phyloP scores from a whole-genome alignment of 2,888 invertebrate species.

The Monopis laevigella region DNA sequence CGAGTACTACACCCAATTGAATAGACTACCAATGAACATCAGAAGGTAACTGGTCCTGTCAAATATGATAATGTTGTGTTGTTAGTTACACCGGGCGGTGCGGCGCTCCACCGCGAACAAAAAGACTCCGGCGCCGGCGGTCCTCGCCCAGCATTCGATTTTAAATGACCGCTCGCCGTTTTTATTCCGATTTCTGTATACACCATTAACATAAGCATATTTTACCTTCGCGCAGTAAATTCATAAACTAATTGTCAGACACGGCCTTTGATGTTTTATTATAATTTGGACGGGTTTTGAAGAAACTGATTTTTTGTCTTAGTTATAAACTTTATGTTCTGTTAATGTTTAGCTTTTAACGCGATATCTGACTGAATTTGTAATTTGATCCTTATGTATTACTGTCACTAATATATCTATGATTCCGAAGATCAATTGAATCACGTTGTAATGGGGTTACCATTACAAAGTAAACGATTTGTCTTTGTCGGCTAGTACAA shows the following conservation, averaged over 20 bases:
- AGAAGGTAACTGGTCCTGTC: slow-evolving; percentile 40
- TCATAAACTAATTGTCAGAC: slow-evolving; percentile 1
- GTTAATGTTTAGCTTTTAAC: no score
- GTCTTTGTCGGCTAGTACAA: no score
- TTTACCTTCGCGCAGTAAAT: slow-evolving; percentile 20
- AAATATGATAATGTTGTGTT: slow-evolving; percentile 48
- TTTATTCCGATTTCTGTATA: slow-evolving; percentile 46
- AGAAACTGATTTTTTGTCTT: no score
- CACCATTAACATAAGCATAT: slow-evolving; percentile 43
- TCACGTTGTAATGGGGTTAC: no score
- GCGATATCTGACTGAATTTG: no score
- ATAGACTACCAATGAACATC: slow-evolving; percentile 32
- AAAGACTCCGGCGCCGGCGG: slow-evolving; percentile 44
- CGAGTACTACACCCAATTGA: neutral
- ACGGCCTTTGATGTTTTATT: no score
- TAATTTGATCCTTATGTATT: no score
- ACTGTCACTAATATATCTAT: no score
- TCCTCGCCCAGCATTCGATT: slow-evolving; percentile 32
- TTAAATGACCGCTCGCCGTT: slow-evolving; percentile 35
- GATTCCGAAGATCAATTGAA: no score
- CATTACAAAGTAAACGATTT: no score
- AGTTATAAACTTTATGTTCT: no score
- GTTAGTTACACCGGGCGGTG: slow-evolving; percentile 29
- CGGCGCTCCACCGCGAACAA: slow-evolving; percentile 19
- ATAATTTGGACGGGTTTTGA: no score